A percentile compares a stretch with the other conserved stretches of the same genome.
Evolutionary conservation across 2,113 vertebrate species (phyloP).

Genomic region (Amia ocellicauda): DNA sequence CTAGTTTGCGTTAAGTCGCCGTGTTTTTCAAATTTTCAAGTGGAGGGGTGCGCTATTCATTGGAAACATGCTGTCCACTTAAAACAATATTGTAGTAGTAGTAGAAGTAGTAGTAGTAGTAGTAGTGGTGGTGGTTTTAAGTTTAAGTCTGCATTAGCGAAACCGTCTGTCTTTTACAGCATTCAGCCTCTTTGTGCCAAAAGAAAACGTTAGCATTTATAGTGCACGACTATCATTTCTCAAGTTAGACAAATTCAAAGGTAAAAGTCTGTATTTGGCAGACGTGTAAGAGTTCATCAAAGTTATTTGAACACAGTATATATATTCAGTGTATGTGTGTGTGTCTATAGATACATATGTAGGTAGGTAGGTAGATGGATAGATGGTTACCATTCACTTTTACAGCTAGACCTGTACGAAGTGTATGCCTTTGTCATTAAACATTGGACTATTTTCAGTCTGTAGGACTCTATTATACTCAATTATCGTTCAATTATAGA

Average conservation of each 20-base stretch:
- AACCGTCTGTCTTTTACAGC: constrained; percentile 2
- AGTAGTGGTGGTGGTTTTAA: no score
- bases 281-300: not conserved
- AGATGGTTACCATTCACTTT: no score
- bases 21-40: constrained; percentile 1
- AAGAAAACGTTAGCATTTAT: constrained; percentile 3
- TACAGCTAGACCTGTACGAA: no score
- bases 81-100: constrained; percentile 10
- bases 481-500: no score
- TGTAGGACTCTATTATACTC: no score
- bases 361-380: no score
- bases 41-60: not conserved
- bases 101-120: no score
- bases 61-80: constrained; percentile 12
- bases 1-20: constrained; percentile 14
- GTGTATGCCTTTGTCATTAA: no score
- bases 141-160: not conserved
- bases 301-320: no score
- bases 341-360: no score
- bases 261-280: not conserved
- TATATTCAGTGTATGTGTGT: no score
- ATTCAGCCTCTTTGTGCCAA: not conserved
- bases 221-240: constrained; percentile 1
- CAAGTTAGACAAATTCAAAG: constrained; percentile 8
- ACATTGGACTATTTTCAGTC: no score